Evolutionary conservation across 2,888 invertebrate genomes (phyloP).

Genomic region (Caenorhabditis virilis): DNA sequence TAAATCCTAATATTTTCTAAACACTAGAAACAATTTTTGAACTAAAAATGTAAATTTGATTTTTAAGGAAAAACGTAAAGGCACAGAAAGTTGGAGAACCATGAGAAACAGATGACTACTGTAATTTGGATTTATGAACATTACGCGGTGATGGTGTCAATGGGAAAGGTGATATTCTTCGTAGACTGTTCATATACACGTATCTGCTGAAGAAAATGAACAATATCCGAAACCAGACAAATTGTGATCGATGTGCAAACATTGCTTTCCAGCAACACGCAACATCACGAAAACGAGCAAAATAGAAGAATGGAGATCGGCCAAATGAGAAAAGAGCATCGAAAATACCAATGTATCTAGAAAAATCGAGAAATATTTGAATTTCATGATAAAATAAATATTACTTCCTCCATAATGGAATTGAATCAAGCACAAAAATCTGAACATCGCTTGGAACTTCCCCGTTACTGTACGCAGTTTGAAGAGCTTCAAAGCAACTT

Average conservation of each 20-base stretch:
- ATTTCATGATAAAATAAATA: neutral
- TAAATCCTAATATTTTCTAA: too few species aligned
- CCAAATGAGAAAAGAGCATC: conserved; percentile 68
- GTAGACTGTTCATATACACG: conserved; percentile 52
- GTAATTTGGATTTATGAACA: neutral
- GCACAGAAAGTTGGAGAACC: neutral
- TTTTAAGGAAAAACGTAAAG: neutral
- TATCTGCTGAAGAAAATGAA: conserved; percentile 75
- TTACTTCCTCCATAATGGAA: conserved; percentile 68
- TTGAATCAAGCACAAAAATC: conserved; percentile 66
- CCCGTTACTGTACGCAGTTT: conserved; percentile 50
- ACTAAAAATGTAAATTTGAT: neutral
- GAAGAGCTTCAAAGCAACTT: conserved; percentile 56
- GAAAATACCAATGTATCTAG: conserved; percentile 60
- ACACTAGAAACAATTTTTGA: too few species aligned
- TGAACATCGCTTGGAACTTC: conserved; percentile 55
- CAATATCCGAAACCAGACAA: conserved; percentile 89
- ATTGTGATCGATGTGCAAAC: conserved; percentile 79
- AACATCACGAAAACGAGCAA: conserved; percentile 58
- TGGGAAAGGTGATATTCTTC: conserved; percentile 44
- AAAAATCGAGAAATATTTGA: neutral
- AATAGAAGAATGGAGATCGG: conserved; percentile 58
- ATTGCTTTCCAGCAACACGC: conserved; percentile 56
- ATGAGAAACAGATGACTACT: neutral
- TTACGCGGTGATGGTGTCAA: conserved; percentile 19